Percentiles rank a stretch among this genome's conserved stretches.
Conservation (phyloP, 2,113 vertebrate species). For the Clarias magur region DNA sequence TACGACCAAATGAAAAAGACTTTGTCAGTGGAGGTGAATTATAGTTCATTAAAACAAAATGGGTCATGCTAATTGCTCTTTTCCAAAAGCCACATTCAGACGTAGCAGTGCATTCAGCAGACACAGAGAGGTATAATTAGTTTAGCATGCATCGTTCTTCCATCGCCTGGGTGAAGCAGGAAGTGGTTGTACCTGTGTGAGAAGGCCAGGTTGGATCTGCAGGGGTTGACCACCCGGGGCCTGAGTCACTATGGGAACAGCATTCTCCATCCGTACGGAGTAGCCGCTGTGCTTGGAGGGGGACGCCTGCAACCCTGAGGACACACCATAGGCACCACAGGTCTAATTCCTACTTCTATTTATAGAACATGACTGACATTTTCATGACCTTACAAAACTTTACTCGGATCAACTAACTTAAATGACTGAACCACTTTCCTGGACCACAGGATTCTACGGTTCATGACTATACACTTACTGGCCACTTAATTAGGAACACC, state of each 20-base stretch:
- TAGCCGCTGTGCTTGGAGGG: slow-evolving; percentile 96
- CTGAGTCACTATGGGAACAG: slow-evolving; percentile 97
- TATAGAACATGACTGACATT: neutral
- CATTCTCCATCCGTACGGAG: slow-evolving; percentile 96
- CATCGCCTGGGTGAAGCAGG: slow-evolving; percentile 34
- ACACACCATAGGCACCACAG: slow-evolving; percentile 39
- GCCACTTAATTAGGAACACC: neutral
- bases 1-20: slow-evolving; percentile 35
- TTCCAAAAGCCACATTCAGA: slow-evolving; percentile 38
- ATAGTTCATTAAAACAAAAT: slow-evolving; percentile 53
- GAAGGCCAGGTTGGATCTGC: slow-evolving; percentile 95
- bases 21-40: slow-evolving; percentile 44
- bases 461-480: neutral
- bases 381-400: too few species aligned
- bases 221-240: slow-evolving; percentile 92
- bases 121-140: slow-evolving; percentile 29
- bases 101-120: slow-evolving; percentile 46
- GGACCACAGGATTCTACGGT: neutral
- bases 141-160: slow-evolving; percentile 18
- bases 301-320: slow-evolving; percentile 90
- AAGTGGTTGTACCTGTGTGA: slow-evolving; percentile 85
- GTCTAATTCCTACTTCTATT: neutral
- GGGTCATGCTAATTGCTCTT: slow-evolving; percentile 54
- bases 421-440: neutral
- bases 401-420: neutral